Evolutionary conservation across 1,140 invertebrate species (phyloP).

Genomic region (Lepidotrigona ventralis): DNA sequence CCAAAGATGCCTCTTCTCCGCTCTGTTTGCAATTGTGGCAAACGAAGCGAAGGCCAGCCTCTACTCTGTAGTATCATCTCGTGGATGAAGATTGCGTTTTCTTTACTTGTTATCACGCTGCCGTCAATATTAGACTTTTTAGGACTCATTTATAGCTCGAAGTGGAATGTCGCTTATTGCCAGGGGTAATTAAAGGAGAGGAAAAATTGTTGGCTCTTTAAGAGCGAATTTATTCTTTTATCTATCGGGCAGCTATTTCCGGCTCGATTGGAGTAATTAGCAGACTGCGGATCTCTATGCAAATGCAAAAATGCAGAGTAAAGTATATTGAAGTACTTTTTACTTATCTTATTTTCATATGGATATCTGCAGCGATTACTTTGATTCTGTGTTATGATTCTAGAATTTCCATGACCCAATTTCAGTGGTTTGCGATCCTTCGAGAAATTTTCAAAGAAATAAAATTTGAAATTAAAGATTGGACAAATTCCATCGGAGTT

Average conservation of each 20-base stretch:
- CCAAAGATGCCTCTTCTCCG: not conserved
- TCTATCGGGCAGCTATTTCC: not conserved
- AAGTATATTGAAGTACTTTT: too few species aligned
- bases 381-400: too few species aligned
- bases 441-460: too few species aligned
- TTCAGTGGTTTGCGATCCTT: too few species aligned
- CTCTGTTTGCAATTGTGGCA: slow-evolving; percentile 26
- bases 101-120: not conserved
- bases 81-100: slow-evolving; percentile 15
- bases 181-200: not conserved
- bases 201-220: not conserved
- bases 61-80: slow-evolving; percentile 27
- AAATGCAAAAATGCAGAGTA: too few species aligned
- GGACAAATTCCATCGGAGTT: too few species aligned
- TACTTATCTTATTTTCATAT: too few species aligned
- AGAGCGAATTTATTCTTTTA: not conserved
- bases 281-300: too few species aligned
- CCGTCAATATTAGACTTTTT: not conserved
- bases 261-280: not conserved
- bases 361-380: too few species aligned
- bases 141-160: not conserved
- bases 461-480: too few species aligned
- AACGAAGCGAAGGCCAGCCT: slow-evolving; percentile 7
- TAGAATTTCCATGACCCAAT: too few species aligned
- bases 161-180: not conserved